A percentile compares a stretch with the other conserved stretches of the same genome.
Evolutionary conservation across 2,113 vertebrate genomes (phyloP).

Genomic region (Chionomys nivalis): DNA sequence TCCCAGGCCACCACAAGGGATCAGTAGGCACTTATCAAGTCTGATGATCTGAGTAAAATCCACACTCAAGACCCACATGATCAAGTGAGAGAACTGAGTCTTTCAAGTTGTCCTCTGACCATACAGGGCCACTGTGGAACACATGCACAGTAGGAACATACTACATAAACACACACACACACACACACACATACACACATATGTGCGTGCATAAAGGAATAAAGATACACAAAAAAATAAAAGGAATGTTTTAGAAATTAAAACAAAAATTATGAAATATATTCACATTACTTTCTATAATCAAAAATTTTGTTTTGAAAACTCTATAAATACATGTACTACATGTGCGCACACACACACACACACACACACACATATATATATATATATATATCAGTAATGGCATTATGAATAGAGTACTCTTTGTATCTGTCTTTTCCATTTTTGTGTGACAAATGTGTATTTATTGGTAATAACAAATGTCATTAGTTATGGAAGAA

Average conservation of each 20-base stretch:
- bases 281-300: neutral
- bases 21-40: neutral
- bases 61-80: neutral
- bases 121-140: neutral
- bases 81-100: neutral
- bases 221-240: neutral
- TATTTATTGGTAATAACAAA: conserved; percentile 29
- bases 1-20: neutral
- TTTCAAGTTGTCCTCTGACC: neutral
- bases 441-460: neutral
- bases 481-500: neutral
- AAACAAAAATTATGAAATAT: neutral
- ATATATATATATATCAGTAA: neutral
- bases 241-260: neutral
- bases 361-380: no score
- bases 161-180: neutral
- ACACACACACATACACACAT: neutral
- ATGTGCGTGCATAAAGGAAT: neutral
- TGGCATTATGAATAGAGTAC: neutral
- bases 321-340: neutral
- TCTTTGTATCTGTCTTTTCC: neutral
- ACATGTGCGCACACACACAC: neutral
- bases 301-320: neutral
- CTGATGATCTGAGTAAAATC: neutral
- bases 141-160: neutral